Base-by-base conservation (phyloP, 2,888 invertebrate genomes). In the Drosophila meridiana region DNA sequence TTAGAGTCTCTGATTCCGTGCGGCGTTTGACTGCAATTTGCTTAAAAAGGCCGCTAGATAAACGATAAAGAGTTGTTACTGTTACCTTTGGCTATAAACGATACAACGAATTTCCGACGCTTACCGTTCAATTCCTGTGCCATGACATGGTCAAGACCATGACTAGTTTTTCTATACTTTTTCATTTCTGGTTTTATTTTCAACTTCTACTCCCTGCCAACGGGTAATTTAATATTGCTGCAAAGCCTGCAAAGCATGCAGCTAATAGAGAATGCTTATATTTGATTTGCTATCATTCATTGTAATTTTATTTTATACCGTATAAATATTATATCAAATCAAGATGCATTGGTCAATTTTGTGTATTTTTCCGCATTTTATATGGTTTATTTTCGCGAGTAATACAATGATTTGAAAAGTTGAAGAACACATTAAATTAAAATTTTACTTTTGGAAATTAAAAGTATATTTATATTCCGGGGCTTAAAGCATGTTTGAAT, bases 1-100 rank as follows among this genome's bases (percentile, higher is more conserved):
- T 83, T 84, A 87, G 82, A 80, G 61, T 52, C 69, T 73, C 69
- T 62, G 68, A 70, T 73, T 77, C 61, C 52, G 76, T 63, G 70
- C 61, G 63, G 72, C 80, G 78, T 77, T 76, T 77, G 80, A 78
- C 78, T 81, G 75, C 76, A 76, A 76, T 82, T 82, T 82, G 82
- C 74, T 79, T 82, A 77, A 78, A 78, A 78, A 75, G 79, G 75
- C 83, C 85, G 85, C 80, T 85, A 82, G 85, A 82, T 85, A 82
- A 85, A 83, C 80, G 80, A 77, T 74, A 74, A 80, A 80, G 77
- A 80, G 80, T 80, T 76, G 14, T 80, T 73, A 79, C 76, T 64
- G 64, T 75, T 69, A 69, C 78, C 74, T 72, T 76, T 75, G 68
- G 42, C 82, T 76, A 82, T 79, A 81, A 72, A 78, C 48, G 65